phyloP scores from a whole-genome alignment of 1,140 invertebrate species.

The Homarus americanus region DNA sequence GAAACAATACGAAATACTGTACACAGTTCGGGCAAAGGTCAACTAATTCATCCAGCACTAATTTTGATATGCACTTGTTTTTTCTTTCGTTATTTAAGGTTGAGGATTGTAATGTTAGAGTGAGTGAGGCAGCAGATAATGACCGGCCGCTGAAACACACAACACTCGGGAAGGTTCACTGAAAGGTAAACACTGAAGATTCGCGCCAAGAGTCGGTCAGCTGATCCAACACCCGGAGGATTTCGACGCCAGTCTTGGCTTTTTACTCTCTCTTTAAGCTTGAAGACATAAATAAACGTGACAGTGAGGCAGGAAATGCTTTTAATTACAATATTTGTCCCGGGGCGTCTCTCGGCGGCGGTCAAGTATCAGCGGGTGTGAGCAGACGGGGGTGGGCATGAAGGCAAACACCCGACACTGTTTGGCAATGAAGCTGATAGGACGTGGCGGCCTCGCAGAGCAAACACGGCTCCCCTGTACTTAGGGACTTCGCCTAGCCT shows the following conservation, averaged over 20 bases:
- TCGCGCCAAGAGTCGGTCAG: not conserved
- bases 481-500: not conserved
- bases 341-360: not conserved
- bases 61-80: no score
- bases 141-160: not conserved
- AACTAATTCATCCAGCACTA: no score
- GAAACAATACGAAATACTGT: no score
- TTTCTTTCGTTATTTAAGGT: no score
- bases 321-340: slow-evolving; percentile 12
- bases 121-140: not conserved
- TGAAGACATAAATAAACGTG: not conserved
- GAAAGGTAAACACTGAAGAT: not conserved
- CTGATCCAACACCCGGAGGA: not conserved
- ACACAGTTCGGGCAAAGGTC: no score
- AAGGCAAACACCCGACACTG: slow-evolving; percentile 5
- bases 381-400: not conserved
- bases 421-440: slow-evolving; percentile 18
- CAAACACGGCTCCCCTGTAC: slow-evolving; percentile 2
- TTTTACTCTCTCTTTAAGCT: not conserved
- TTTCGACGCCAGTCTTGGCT: not conserved
- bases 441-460: not conserved
- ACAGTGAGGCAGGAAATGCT: not conserved
- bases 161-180: not conserved
- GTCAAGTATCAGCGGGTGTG: not conserved
- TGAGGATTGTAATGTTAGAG: no score